These are phyloP conservation scores for Dynastes grantii DNA, from an alignment of 2,888 invertebrate species.

Conservation along the genomic window DNA sequence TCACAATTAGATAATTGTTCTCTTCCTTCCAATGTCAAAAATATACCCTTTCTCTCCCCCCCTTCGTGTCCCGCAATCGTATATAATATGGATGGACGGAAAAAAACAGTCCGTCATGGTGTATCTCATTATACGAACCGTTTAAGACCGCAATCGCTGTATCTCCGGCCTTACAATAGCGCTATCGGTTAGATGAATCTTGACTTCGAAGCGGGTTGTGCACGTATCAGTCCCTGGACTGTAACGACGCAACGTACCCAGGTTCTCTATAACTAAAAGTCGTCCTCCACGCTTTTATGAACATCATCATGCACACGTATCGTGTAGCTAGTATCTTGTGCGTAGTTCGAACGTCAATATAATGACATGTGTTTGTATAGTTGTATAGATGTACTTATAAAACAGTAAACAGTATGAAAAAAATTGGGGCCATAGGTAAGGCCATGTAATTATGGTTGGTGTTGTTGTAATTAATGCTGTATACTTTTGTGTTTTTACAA, in stretches of 20 bases:
- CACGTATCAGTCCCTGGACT: neutral
- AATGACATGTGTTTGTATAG: too few species aligned
- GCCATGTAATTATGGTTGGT: too few species aligned
- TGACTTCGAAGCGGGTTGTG: slow-evolving; percentile 8
- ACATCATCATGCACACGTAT: neutral
- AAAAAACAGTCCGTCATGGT: neutral
- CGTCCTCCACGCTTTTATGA: slow-evolving; percentile 27
- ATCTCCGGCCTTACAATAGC: neutral
- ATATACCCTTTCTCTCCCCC: neutral
- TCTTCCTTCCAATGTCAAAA: slow-evolving; percentile 6
- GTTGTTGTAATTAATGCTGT: too few species aligned
- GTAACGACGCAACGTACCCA: neutral
- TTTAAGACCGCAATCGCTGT: neutral
- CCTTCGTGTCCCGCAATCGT: neutral
- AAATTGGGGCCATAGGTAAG: too few species aligned
- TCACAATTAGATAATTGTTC: slow-evolving; percentile 29
- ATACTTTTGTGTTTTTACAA: too few species aligned
- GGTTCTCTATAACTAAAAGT: neutral
- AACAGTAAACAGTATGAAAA: too few species aligned
- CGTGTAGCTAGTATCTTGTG: too few species aligned
- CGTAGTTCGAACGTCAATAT: too few species aligned
- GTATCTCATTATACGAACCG: slow-evolving; percentile 6
- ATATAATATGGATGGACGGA: neutral
- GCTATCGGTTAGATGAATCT: slow-evolving; percentile 3
- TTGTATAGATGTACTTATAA: too few species aligned